A percentile compares a stretch with the other conserved stretches of the same genome.
Evolutionary conservation across 2,888 invertebrate species (phyloP).

Genomic region (Aphrophora alni): DNA sequence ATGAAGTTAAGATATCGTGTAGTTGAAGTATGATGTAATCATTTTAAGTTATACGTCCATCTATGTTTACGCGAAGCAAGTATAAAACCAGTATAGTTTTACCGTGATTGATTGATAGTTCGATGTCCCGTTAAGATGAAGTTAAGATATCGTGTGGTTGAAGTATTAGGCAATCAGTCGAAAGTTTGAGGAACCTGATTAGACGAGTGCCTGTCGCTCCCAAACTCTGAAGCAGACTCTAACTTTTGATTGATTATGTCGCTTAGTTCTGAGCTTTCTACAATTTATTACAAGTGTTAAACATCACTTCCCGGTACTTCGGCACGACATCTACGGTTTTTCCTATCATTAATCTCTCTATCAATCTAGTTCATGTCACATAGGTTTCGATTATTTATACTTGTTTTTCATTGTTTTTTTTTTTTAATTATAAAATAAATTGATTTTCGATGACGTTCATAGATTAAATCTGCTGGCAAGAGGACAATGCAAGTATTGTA

Average conservation of each 20-base stretch:
- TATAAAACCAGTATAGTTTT: too few species aligned
- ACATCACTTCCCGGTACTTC: slow-evolving; percentile 6
- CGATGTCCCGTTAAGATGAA: too few species aligned
- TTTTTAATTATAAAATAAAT: background rate
- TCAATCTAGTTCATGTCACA: background rate
- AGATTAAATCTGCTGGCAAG: background rate
- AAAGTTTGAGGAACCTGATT: background rate
- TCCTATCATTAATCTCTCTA: background rate
- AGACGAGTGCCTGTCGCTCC: background rate
- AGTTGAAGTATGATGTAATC: too few species aligned
- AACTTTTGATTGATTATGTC: background rate
- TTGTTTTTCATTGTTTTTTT: background rate
- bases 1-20: too few species aligned
- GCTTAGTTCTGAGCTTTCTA: background rate
- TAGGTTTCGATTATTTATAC: background rate
- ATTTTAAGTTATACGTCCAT: too few species aligned
- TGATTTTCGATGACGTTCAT: background rate
- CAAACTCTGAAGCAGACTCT: background rate
- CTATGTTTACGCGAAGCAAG: too few species aligned
- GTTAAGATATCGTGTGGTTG: background rate
- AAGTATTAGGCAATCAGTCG: background rate
- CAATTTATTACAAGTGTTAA: background rate
- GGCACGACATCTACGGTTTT: background rate
- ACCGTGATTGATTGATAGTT: too few species aligned
- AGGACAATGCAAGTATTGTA: background rate